Evolutionary conservation across 2,888 invertebrate species (phyloP).

Genomic region (Zaprionus lineosus): DNA sequence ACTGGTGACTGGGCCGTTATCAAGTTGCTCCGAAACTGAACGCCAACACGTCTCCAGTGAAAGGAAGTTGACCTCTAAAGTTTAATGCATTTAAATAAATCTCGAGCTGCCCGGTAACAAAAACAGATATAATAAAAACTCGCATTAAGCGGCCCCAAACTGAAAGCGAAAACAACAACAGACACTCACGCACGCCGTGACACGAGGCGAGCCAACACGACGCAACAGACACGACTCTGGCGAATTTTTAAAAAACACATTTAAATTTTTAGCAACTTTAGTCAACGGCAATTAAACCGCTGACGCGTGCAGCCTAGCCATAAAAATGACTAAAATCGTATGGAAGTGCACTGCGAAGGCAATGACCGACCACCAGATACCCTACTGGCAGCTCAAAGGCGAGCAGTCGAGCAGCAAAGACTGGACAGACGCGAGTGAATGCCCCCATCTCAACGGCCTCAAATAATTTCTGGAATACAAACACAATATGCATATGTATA

Average conservation of each 20-base stretch:
- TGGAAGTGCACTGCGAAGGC: no score
- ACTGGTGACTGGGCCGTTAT: slow-evolving; percentile 55
- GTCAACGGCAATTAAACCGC: slow-evolving; percentile 69
- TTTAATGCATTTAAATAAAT: slow-evolving; percentile 80
- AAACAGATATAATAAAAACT: no score
- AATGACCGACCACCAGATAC: no score
- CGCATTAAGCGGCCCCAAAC: slow-evolving; percentile 64
- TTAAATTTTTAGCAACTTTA: slow-evolving; percentile 64
- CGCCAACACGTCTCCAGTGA: slow-evolving; percentile 69
- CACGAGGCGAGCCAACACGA: no score
- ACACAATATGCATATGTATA: no score
- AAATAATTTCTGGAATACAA: no score
- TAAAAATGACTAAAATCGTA: slow-evolving; percentile 44
- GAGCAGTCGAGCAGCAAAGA: no score
- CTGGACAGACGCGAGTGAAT: no score
- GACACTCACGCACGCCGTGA: slow-evolving; percentile 8
- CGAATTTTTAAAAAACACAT: slow-evolving; percentile 37
- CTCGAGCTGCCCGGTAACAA: slow-evolving; percentile 35
- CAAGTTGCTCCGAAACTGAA: slow-evolving; percentile 40
- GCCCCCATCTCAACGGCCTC: no score
- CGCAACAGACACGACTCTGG: slow-evolving; percentile 10
- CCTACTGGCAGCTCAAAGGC: no score
- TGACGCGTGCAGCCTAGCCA: slow-evolving; percentile 70
- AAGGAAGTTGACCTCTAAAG: slow-evolving; percentile 81
- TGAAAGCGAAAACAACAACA: slow-evolving; percentile 67